Conservation (phyloP, 2,797 vertebrate genomes). For the Notolabrus celidotus region DNA sequence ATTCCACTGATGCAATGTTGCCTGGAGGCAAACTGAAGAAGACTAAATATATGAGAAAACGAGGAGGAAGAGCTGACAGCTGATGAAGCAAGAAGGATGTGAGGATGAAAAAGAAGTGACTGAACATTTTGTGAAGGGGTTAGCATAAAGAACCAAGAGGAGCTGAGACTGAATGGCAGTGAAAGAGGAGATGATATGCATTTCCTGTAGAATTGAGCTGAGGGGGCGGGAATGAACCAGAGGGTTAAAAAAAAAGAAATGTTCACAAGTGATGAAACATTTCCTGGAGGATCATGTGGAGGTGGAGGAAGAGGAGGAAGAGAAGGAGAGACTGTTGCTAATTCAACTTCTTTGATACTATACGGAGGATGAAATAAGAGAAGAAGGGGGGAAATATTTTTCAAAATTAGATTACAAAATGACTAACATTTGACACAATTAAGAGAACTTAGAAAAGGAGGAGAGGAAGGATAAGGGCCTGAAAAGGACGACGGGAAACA, state of each 20-base stretch:
- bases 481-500: conserved; percentile 3
- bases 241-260: conserved; percentile 43
- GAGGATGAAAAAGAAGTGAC: conserved; percentile 53
- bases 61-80: conserved; percentile 52
- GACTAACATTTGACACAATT: conserved; percentile 22
- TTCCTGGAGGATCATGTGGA: conserved; percentile 53
- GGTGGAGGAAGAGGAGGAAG: conserved; percentile 28
- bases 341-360: conserved; percentile 20
- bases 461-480: conserved; percentile 11
- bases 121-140: conserved; percentile 62
- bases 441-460: conserved; percentile 3
- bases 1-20: conserved; percentile 31
- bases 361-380: conserved; percentile 4
- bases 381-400: conserved; percentile 16
- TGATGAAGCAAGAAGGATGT: conserved; percentile 64
- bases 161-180: conserved; percentile 46
- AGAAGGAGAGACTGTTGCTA: conserved; percentile 23
- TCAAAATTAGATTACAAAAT: conserved; percentile 21
- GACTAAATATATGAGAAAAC: conserved; percentile 40
- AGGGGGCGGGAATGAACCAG: conserved; percentile 48
- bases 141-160: conserved; percentile 53
- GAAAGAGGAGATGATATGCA: conserved; percentile 54
- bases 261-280: conserved; percentile 55
- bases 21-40: conserved; percentile 16
- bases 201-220: conserved; percentile 53